These are phyloP conservation scores for Ctenopoma multispine DNA, from an alignment of 2,797 vertebrate species.

Conservation along the genomic window DNA sequence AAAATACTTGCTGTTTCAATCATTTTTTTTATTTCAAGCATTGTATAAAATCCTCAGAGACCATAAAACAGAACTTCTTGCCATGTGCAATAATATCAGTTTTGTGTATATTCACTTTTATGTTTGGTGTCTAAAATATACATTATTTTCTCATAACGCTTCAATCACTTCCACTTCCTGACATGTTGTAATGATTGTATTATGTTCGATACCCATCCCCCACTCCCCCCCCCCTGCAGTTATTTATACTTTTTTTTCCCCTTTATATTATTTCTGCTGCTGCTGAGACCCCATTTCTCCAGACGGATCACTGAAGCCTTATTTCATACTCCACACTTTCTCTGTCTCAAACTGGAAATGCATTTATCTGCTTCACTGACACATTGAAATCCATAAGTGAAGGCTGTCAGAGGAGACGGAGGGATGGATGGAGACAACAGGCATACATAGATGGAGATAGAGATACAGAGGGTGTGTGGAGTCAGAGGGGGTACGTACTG, in stretches of 20 bases:
- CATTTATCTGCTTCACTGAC: constrained; percentile 31
- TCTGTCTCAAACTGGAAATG: constrained; percentile 6
- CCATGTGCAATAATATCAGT: too few relatives aligned
- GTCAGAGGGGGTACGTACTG: constrained; percentile 42
- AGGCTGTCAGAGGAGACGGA: constrained; percentile 34
- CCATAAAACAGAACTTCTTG: too few relatives aligned
- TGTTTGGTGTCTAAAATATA: too few relatives aligned
- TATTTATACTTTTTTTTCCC: constrained; percentile 12
- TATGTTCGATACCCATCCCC: not conserved
- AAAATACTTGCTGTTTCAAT: too few relatives aligned
- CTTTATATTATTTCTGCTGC: not conserved
- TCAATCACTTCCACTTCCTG: constrained; percentile 1
- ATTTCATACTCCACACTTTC: constrained; percentile 26
- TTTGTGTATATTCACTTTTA: not conserved
- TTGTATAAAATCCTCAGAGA: too few relatives aligned
- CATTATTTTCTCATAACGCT: not conserved
- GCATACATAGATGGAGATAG: constrained; percentile 30
- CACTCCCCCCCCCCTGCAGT: not conserved
- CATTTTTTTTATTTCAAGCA: too few relatives aligned
- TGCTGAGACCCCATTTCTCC: constrained; percentile 32
- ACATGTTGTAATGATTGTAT: not conserved
- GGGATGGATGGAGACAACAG: constrained; percentile 19
- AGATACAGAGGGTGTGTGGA: constrained; percentile 24
- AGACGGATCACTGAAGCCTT: constrained; percentile 25
- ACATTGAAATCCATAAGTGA: constrained; percentile 26